Evolutionary conservation across 2,797 vertebrate genomes (phyloP).

Genomic region (Florisuga fusca): DNA sequence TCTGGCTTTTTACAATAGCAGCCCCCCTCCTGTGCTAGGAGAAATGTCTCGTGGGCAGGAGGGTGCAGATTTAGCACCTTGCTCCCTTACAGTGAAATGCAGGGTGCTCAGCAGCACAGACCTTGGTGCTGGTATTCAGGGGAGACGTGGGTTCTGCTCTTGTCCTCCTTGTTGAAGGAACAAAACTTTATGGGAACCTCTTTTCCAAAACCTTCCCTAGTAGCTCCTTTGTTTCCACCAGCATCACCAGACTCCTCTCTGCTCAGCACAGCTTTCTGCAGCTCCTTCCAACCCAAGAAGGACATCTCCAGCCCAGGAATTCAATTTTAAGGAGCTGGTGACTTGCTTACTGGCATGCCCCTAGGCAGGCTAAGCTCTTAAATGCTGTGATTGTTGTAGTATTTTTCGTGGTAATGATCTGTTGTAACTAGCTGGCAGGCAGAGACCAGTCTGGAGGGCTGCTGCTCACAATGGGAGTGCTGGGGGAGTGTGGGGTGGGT

Average conservation of each 20-base stretch:
- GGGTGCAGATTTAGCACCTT: not conserved
- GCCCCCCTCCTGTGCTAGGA: not conserved
- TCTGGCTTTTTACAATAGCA: too few species aligned
- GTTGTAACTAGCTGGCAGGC: conserved; percentile 59
- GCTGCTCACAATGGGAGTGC: conserved; percentile 10
- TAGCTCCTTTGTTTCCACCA: not conserved
- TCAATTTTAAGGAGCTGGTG: conserved; percentile 8
- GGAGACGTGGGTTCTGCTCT: not conserved
- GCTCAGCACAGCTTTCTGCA: not conserved
- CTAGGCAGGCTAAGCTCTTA: conserved; percentile 47
- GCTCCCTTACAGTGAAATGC: not conserved
- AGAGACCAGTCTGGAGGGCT: conserved; percentile 54
- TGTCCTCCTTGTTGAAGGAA: not conserved
- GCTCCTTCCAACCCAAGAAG: not conserved
- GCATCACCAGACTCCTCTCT: not conserved
- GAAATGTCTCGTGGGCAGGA: not conserved
- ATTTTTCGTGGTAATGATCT: conserved; percentile 36
- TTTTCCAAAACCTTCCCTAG: not conserved
- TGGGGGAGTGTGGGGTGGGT: conserved; percentile 9
- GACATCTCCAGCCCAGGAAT: conserved; percentile 15
- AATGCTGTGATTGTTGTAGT: conserved; percentile 35
- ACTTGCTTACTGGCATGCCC: conserved; percentile 53
- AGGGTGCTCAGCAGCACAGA: not conserved
- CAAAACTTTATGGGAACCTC: not conserved
- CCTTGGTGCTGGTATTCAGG: not conserved